Conservation (phyloP, 2,113 vertebrate species). For the Platysternon megacephalum region DNA sequence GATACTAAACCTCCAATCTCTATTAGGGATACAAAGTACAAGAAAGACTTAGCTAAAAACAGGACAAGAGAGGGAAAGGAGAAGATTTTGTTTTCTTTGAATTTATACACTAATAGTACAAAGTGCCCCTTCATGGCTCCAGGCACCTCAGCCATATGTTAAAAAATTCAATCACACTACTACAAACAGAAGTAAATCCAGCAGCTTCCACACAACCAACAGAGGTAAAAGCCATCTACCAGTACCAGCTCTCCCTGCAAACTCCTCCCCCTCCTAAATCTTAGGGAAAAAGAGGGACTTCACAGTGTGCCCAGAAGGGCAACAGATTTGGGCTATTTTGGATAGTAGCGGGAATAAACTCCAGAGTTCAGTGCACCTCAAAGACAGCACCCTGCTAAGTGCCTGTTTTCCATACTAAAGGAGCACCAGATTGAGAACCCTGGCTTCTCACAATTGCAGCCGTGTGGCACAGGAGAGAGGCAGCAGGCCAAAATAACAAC, state of each 20-base stretch:
- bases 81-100: not conserved
- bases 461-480: not conserved
- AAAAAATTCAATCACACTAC: not conserved
- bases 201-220: not conserved
- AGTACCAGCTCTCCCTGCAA: rapidly evolving
- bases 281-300: not conserved
- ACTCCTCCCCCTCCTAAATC: not conserved
- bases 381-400: not conserved
- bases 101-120: rapidly evolving
- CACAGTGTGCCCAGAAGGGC: not conserved
- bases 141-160: not conserved
- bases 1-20: no score
- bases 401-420: not conserved
- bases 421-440: rapidly evolving
- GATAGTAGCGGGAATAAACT: not conserved
- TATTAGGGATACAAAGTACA: no score
- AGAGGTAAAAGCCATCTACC: rapidly evolving
- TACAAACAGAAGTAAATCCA: not conserved
- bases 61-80: rapidly evolving
- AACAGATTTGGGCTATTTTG: no score
- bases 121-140: not conserved
- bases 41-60: not conserved
- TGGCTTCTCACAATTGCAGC: rapidly evolving
- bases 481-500: no score
- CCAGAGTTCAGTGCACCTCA: not conserved